Percentiles rank a stretch among this genome's conserved stretches.
Conservation (phyloP, 2,888 invertebrate genomes). For the Drosophila nr. fundita region DNA sequence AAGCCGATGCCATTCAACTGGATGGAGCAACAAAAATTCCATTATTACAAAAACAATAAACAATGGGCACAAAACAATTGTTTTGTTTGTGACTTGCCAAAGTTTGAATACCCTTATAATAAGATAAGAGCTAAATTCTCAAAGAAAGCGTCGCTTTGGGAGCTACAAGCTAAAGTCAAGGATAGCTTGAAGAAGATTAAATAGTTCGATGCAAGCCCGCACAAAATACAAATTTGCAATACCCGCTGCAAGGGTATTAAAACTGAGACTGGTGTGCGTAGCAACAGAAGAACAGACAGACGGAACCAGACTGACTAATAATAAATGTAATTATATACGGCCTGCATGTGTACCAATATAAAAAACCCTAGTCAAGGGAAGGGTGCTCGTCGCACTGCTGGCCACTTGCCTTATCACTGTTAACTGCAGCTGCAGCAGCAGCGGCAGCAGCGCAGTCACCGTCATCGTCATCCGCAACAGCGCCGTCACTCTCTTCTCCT, state of each 20-base stretch:
- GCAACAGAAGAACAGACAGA: background rate
- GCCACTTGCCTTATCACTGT: conserved; percentile 68
- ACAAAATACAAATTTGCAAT: background rate
- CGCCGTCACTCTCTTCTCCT: conserved; percentile 43
- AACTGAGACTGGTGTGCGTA: background rate
- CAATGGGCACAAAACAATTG: conserved; percentile 19
- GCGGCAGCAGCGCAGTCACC: conserved; percentile 56
- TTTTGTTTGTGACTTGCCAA: background rate
- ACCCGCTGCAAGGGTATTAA: background rate
- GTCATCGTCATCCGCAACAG: conserved; percentile 43
- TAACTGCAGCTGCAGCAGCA: conserved; percentile 33
- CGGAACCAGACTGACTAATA: background rate
- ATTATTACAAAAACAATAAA: conserved; percentile 32
- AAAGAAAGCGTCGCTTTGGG: background rate
- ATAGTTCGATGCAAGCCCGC: background rate
- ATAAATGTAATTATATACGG: background rate
- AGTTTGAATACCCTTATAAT: background rate
- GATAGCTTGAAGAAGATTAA: background rate
- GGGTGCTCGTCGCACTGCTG: background rate
- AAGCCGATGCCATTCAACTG: conserved; percentile 50
- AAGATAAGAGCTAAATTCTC: background rate
- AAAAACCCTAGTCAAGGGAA: background rate
- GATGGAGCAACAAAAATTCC: conserved; percentile 10
- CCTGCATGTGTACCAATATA: background rate
- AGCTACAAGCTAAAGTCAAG: background rate